A percentile compares a stretch with the other conserved stretches of the same genome.
These are phyloP conservation scores for Sturnira hondurensis DNA, from an alignment of 2,113 vertebrate genomes.

Conservation along the genomic window DNA sequence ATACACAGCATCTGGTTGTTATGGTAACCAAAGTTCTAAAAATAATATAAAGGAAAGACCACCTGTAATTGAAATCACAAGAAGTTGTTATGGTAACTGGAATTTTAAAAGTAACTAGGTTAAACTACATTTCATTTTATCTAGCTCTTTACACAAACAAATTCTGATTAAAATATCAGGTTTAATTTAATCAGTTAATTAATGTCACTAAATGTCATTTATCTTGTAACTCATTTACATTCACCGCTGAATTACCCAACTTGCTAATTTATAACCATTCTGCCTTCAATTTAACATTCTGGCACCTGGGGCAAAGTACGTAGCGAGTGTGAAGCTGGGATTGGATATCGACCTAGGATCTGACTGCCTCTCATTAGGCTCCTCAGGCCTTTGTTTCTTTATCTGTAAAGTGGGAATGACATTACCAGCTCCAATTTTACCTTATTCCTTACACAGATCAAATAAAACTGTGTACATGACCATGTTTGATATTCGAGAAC, in stretches of 20 bases:
- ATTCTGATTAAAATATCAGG: slow-evolving; percentile 90
- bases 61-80: slow-evolving; percentile 86
- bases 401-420: slow-evolving; percentile 15
- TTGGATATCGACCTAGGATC: not conserved
- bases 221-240: slow-evolving; percentile 85
- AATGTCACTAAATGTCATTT: slow-evolving; percentile 91
- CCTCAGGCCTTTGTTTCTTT: not conserved
- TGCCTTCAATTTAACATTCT: slow-evolving; percentile 70
- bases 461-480: not conserved
- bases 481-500: not conserved
- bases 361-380: not conserved
- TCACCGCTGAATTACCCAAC: slow-evolving; percentile 82
- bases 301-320: slow-evolving; percentile 44
- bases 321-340: not conserved
- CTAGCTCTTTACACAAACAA: slow-evolving; percentile 86
- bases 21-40: slow-evolving; percentile 85
- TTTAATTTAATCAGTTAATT: slow-evolving; percentile 92
- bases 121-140: slow-evolving; percentile 84
- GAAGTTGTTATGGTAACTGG: slow-evolving; percentile 88
- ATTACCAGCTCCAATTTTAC: not conserved
- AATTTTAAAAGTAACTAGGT: slow-evolving; percentile 87
- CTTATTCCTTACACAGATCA: not conserved
- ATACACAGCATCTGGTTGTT: slow-evolving; percentile 78
- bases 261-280: slow-evolving; percentile 80
- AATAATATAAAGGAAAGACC: slow-evolving; percentile 84